Percentiles rank a stretch among this genome's conserved stretches.
phyloP scores from a whole-genome alignment of 2,888 invertebrate genomes.

The Andrena bicolor region DNA sequence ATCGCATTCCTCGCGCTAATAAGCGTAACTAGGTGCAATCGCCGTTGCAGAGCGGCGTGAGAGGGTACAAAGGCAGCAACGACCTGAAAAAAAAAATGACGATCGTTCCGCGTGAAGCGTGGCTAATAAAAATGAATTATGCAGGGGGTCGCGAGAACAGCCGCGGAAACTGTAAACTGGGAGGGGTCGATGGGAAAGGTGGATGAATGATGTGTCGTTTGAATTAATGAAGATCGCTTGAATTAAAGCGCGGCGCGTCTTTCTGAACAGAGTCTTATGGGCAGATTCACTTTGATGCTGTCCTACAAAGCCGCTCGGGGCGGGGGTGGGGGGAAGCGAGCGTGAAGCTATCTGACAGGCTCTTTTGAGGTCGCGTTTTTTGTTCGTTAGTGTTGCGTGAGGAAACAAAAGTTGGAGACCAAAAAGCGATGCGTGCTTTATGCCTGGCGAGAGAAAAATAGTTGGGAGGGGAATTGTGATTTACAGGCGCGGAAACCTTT shows the following conservation, averaged over 20 bases:
- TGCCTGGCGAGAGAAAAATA: not conserved
- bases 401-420: slow-evolving; percentile 11
- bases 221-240: slow-evolving; percentile 59
- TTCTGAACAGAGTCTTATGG: not conserved
- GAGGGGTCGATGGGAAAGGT: not conserved
- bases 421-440: not conserved
- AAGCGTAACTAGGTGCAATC: slow-evolving; percentile 54
- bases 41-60: not conserved
- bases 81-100: slow-evolving; percentile 56
- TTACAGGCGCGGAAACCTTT: too few species aligned
- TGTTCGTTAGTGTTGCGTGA: slow-evolving; percentile 13
- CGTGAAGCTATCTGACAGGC: slow-evolving; percentile 1
- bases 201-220: slow-evolving; percentile 46
- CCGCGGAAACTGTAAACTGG: not conserved
- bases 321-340: too few species aligned
- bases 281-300: slow-evolving; percentile 11
- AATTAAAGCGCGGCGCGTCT: slow-evolving; percentile 41
- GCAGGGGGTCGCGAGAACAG: slow-evolving; percentile 9
- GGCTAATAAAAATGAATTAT: slow-evolving; percentile 56
- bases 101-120: slow-evolving; percentile 23
- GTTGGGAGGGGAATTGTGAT: not conserved
- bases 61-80: slow-evolving; percentile 23
- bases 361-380: slow-evolving; percentile 7
- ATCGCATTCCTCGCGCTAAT: slow-evolving; percentile 44
- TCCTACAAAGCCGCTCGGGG: not conserved